A percentile compares a stretch with the other conserved stretches of the same genome.
Evolutionary conservation across 2,888 invertebrate species (phyloP).

Genomic region (Elgonia sp.): DNA sequence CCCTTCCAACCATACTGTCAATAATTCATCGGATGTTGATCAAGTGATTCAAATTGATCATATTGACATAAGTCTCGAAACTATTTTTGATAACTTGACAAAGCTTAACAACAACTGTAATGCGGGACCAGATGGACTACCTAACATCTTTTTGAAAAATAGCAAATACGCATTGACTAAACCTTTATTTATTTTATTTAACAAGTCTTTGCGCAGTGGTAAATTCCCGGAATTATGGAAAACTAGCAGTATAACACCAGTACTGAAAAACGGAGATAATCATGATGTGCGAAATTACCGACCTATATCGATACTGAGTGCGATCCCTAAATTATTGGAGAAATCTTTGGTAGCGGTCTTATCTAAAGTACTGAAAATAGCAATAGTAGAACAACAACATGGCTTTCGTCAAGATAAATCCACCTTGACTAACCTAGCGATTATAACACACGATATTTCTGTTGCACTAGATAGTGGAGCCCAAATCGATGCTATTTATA

Average conservation of each 20-base stretch:
- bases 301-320: conserved; percentile 11
- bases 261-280: conserved; percentile 1
- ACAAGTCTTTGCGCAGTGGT: conserved; percentile 32
- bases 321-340: conserved; percentile 44
- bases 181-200: conserved; percentile 41
- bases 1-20: not conserved
- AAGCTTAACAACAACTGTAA: conserved; percentile 3
- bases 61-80: not conserved
- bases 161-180: conserved; percentile 1
- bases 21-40: not conserved
- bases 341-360: conserved; percentile 1
- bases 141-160: conserved; percentile 28
- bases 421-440: conserved; percentile 50
- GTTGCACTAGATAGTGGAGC: not conserved
- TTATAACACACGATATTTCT: conserved; percentile 48
- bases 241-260: conserved; percentile 9
- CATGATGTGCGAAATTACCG: conserved; percentile 9
- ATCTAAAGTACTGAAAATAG: not conserved
- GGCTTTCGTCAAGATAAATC: conserved; percentile 63
- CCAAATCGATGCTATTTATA: conserved; percentile 40
- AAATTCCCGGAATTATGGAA: conserved; percentile 39
- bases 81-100: not conserved
- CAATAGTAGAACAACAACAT: conserved; percentile 56
- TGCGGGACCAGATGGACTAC: conserved; percentile 39
- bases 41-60: not conserved